phyloP scores from a whole-genome alignment of 2,797 vertebrate genomes.

The Lutjanus argentimaculatus region DNA sequence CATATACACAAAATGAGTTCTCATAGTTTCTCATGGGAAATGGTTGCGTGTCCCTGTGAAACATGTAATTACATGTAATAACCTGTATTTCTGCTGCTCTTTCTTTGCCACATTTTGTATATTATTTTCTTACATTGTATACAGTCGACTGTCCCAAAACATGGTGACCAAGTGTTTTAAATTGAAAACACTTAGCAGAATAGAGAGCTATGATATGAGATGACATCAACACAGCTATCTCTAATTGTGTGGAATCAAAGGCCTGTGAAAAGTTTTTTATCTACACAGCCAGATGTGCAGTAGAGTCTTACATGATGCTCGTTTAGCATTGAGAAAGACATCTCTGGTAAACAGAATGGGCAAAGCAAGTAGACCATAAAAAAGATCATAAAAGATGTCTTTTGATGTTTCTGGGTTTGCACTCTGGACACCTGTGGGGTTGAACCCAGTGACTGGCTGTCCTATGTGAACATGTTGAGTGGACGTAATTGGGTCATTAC shows the following conservation, averaged over 20 bases:
- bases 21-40: slow-evolving; percentile 45
- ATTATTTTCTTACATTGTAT: background rate
- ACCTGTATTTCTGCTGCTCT: slow-evolving; percentile 33
- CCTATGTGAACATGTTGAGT: slow-evolving; percentile 46
- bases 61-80: slow-evolving; percentile 41
- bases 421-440: slow-evolving; percentile 79
- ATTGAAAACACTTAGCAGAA: background rate
- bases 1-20: slow-evolving; percentile 24
- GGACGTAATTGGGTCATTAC: slow-evolving; percentile 69
- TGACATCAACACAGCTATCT: slow-evolving; percentile 1
- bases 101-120: slow-evolving; percentile 8
- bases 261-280: slow-evolving; percentile 13
- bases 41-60: slow-evolving; percentile 17
- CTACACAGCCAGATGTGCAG: slow-evolving; percentile 8
- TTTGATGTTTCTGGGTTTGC: slow-evolving; percentile 74
- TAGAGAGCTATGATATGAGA: background rate
- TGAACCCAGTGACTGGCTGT: slow-evolving; percentile 71
- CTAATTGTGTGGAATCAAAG: slow-evolving; percentile 17
- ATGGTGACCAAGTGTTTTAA: background rate
- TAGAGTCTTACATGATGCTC: slow-evolving; percentile 43
- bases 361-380: slow-evolving; percentile 74
- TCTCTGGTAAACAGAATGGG: slow-evolving; percentile 57
- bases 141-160: slow-evolving; percentile 10
- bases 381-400: slow-evolving; percentile 71
- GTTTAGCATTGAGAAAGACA: slow-evolving; percentile 61